Base-by-base conservation (phyloP, 23 tunicate species). In the Halocynthia roretzi region DNA sequence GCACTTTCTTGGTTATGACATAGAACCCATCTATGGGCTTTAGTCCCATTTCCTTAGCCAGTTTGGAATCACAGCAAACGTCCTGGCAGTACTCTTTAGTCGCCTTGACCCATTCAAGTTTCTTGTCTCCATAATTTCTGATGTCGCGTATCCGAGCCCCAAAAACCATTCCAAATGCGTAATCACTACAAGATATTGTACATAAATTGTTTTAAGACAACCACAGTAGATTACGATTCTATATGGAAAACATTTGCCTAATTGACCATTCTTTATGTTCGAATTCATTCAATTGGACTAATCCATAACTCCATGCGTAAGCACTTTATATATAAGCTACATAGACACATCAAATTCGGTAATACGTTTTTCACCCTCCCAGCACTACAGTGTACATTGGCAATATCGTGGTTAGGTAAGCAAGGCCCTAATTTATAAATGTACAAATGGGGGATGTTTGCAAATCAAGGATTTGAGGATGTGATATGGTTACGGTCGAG, bases 81-180 rank as follows among this genome's bases (percentile, higher is more conserved):
- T 65, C 6, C 31, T 40, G 9, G 31, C 70, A 65, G 31, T 5
- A 65, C 31, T 48, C 31, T 11, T 40, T 20, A 20, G 70, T 65
- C 31, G 22, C 6, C 5, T 48, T 65, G 70, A 40, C 31, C 70
- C 70, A 65, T 65, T 65, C 70, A 10, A 40, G 48, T 20, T 20
- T 65, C 19, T 65, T 65, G 15, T 65, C 10, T 20, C n/a, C 9
- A 65, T 65, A 65, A 40, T 20, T 65, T 10, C 5, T 65, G 2
- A 48, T 20, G 19, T 65, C 70, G 31, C 31, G 5, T 40, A 5
- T 65, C 31, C 70, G 15, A 65, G 48, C 22, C 44, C 44, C 44
- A 48, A 65, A 65, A 15, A 65, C 70, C 0, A 65, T 65, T 40
- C 70, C 70, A 65, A 20, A 65, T 65, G 48, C 70, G 22, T 40